These are phyloP conservation scores for Anniella stebbinsi DNA, from an alignment of 2,797 vertebrate genomes.

Conservation along the genomic window DNA sequence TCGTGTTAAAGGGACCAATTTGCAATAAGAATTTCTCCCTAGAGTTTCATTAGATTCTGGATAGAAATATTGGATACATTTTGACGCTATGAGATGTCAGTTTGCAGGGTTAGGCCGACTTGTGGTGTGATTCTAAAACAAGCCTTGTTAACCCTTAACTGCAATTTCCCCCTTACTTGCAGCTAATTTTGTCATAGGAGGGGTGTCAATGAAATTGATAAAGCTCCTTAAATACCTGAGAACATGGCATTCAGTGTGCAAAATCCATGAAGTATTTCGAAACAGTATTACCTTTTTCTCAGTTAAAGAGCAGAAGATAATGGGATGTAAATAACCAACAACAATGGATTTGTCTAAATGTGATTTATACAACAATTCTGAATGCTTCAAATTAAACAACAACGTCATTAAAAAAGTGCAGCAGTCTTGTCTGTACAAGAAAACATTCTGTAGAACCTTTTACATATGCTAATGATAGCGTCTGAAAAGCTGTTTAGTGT, in stretches of 20 bases:
- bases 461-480: conserved; percentile 54
- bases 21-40: conserved; percentile 37
- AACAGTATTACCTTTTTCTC: neutral
- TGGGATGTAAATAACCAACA: neutral
- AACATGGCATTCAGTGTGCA: neutral
- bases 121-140: conserved; percentile 13
- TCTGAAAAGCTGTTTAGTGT: conserved; percentile 70
- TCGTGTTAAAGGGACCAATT: conserved; percentile 1
- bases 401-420: conserved; percentile 25
- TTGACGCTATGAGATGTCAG: conserved; percentile 28
- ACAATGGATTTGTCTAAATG: conserved; percentile 8
- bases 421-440: conserved; percentile 45
- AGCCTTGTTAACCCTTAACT: conserved; percentile 1
- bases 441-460: conserved; percentile 38
- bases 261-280: neutral
- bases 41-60: conserved; percentile 26
- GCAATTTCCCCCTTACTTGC: conserved; percentile 19
- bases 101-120: neutral
- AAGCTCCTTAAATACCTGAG: neutral
- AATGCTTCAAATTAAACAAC: conserved; percentile 20
- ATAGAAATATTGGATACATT: neutral
- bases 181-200: neutral
- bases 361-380: conserved; percentile 39
- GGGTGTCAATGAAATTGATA: neutral
- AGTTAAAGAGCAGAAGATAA: neutral